Conservation (phyloP, 2,113 vertebrate species). For the Stegostoma tigrinum region DNA sequence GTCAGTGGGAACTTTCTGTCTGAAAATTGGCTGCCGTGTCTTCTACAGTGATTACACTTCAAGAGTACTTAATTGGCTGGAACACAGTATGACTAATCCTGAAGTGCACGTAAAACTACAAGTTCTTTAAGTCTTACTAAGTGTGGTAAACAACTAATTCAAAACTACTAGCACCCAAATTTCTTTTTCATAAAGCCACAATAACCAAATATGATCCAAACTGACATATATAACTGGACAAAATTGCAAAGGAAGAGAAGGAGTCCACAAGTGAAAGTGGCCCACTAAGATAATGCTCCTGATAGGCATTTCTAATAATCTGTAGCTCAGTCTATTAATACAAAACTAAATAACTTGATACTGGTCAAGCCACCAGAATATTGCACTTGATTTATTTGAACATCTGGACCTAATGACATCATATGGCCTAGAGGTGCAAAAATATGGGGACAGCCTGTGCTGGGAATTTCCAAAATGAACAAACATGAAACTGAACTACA, state of each 20-base stretch:
- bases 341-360: not conserved
- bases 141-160: not conserved
- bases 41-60: not conserved
- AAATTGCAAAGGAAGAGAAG: not conserved
- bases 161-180: not conserved
- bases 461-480: conserved; percentile 24
- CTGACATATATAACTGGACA: not conserved
- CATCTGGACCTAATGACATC: not conserved
- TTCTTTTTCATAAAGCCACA: not conserved
- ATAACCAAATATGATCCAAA: not conserved
- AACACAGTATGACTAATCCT: not conserved
- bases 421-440: not conserved
- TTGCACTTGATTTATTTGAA: not conserved
- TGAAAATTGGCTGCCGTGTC: not conserved
- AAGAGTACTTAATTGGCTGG: not conserved
- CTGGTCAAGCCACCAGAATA: too few relatives aligned
- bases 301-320: not conserved
- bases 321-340: not conserved
- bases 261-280: not conserved
- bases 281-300: not conserved
- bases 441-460: not conserved
- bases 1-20: not conserved
- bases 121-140: not conserved
- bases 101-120: not conserved
- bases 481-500: not conserved